Evolutionary conservation across 1,140 invertebrate species (phyloP).

Genomic region (Polypedilum pembai): DNA sequence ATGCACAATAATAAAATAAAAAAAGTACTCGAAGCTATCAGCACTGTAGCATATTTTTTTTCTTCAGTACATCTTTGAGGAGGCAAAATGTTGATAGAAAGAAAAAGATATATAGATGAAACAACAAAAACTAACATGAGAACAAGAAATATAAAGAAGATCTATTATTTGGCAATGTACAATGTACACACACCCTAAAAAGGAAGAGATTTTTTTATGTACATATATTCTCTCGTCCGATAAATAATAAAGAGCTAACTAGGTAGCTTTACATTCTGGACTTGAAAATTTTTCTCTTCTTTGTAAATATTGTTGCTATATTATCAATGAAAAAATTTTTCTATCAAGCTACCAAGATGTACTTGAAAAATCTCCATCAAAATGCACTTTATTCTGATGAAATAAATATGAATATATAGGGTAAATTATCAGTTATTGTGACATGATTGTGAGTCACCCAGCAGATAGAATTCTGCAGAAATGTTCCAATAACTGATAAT

Average conservation of each 20-base stretch:
- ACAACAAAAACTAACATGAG: not conserved
- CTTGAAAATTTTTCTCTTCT: no score
- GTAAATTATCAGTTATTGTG: no score
- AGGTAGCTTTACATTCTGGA: slow-evolving; percentile 5
- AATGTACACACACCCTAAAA: not conserved
- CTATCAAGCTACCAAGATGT: no score
- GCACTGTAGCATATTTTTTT: not conserved
- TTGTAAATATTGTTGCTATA: no score
- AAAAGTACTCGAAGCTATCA: slow-evolving; percentile 1
- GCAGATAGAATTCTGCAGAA: no score
- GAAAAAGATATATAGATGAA: not conserved
- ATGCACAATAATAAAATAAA: slow-evolving; percentile 3
- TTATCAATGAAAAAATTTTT: no score
- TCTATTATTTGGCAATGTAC: not conserved
- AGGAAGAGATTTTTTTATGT: not conserved
- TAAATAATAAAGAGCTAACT: slow-evolving; percentile 27
- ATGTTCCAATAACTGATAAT: no score
- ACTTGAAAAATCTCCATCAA: no score
- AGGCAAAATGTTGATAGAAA: not conserved
- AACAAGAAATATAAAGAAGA: not conserved
- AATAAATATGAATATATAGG: no score
- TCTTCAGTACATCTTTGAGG: slow-evolving; percentile 4
- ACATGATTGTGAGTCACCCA: no score
- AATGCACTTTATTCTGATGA: no score
- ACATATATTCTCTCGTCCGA: slow-evolving; percentile 9